Evolutionary conservation across 1,140 invertebrate genomes (phyloP).

Genomic region (Drosophila simulans): DNA sequence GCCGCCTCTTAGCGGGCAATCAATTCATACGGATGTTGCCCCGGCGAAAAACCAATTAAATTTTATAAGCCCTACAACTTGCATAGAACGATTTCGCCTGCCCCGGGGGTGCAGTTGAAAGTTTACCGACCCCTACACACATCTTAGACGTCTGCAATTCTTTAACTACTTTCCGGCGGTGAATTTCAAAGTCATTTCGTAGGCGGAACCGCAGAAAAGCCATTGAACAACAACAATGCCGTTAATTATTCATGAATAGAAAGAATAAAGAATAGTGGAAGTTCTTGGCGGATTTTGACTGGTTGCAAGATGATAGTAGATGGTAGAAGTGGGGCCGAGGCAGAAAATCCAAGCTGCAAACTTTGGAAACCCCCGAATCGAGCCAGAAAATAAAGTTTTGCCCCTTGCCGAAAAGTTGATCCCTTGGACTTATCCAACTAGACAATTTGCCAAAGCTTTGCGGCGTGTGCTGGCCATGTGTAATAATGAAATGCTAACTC

Average conservation of each 20-base stretch:
- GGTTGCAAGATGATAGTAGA: constrained; percentile 15
- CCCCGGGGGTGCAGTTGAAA: constrained; percentile 62
- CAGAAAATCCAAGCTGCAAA: constrained; percentile 57
- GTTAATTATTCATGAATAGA: constrained; percentile 81
- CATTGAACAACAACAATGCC: constrained; percentile 76
- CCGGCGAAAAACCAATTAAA: constrained; percentile 74
- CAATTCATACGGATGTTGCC: constrained; percentile 54
- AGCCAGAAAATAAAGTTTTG: constrained; percentile 50
- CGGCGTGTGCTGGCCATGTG: constrained; percentile 58
- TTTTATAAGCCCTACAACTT: constrained; percentile 77
- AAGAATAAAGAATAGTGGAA: constrained; percentile 32
- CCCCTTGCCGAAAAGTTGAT: constrained; percentile 63
- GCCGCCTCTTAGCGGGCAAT: constrained; percentile 40
- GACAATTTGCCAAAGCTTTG: constrained; percentile 54
- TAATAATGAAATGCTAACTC: constrained; percentile 67
- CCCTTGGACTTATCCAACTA: constrained; percentile 70
- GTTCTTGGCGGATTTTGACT: constrained; percentile 8
- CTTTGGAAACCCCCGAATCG: constrained; percentile 42
- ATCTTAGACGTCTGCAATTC: constrained; percentile 53
- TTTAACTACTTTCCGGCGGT: constrained; percentile 68
- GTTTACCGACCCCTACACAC: constrained; percentile 46
- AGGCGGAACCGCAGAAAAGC: constrained; percentile 59
- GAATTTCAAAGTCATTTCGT: constrained; percentile 57
- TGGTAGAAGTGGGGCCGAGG: constrained; percentile 13
- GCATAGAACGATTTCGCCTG: constrained; percentile 32